A percentile compares a stretch with the other conserved stretches of the same genome.
These are phyloP conservation scores for Lindbergichthys nudifrons DNA, from an alignment of 2,797 vertebrate genomes.

Conservation along the genomic window DNA sequence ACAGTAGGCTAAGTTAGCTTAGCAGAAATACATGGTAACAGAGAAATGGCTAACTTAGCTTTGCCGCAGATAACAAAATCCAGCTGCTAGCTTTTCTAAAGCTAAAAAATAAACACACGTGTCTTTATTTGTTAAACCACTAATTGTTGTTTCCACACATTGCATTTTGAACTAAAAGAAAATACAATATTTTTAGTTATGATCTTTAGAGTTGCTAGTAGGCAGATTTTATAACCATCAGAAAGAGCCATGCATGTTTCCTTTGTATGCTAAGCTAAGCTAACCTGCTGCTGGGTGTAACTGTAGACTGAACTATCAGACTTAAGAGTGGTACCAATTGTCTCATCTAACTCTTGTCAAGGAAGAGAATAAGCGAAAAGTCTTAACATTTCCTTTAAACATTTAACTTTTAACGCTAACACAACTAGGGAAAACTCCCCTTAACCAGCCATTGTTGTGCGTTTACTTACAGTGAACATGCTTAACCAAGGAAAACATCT, in stretches of 20 bases:
- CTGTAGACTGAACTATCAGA: not conserved
- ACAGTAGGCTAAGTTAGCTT: not conserved
- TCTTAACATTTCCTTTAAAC: conserved; percentile 19
- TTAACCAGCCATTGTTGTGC: conserved; percentile 27
- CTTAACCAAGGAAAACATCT: conserved; percentile 32
- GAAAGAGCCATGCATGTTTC: not conserved
- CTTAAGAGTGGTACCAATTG: not conserved
- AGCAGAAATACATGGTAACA: not conserved
- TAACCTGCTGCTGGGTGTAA: not conserved
- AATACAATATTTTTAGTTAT: not conserved
- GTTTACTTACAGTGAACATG: conserved; percentile 34
- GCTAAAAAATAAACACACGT: not conserved
- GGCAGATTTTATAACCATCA: not conserved
- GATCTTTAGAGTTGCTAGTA: not conserved
- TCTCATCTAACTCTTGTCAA: conserved; percentile 1
- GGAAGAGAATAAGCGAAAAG: conserved; percentile 14
- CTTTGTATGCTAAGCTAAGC: conserved; percentile 14
- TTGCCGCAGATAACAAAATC: not conserved
- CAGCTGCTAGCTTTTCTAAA: not conserved
- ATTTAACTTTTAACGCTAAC: conserved; percentile 17
- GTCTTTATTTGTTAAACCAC: not conserved
- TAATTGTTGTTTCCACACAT: not conserved
- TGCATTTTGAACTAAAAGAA: not conserved
- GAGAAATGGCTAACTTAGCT: not conserved
- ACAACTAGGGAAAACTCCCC: not conserved